A percentile compares a stretch with the other conserved stretches of the same genome.
These are phyloP conservation scores for Erannis defoliaria DNA, from an alignment of 2,888 invertebrate genomes.

Conservation along the genomic window DNA sequence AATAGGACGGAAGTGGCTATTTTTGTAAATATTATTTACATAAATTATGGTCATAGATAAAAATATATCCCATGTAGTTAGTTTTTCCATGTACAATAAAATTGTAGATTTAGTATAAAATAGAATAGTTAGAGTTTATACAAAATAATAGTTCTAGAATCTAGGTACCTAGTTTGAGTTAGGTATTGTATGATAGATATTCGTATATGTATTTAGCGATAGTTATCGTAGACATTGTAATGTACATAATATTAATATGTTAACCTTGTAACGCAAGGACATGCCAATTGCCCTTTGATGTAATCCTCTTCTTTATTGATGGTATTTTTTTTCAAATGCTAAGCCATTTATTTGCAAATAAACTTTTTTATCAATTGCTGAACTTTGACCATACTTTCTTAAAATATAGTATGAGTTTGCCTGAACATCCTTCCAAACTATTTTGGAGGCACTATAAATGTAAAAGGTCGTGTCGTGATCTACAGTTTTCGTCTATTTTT, in stretches of 20 bases:
- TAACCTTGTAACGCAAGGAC: conserved; percentile 57
- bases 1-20: conserved; percentile 77
- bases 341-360: conserved; percentile 39
- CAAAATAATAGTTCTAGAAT: conserved; percentile 77
- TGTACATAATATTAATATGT: conserved; percentile 59
- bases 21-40: conserved; percentile 85
- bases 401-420: neutral
- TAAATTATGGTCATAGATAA: conserved; percentile 82
- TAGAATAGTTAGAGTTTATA: conserved; percentile 85
- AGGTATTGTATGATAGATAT: conserved; percentile 79
- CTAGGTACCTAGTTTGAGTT: conserved; percentile 64
- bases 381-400: neutral
- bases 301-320: conserved; percentile 17
- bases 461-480: neutral
- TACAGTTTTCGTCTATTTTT: conserved; percentile 16
- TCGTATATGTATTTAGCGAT: conserved; percentile 63
- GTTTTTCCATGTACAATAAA: conserved; percentile 84
- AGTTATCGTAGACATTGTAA: conserved; percentile 61
- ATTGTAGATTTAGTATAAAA: conserved; percentile 80
- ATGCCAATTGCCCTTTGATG: conserved; percentile 47
- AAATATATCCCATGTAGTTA: conserved; percentile 77
- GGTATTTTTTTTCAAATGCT: conserved; percentile 35
- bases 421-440: neutral
- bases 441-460: conserved; percentile 3
- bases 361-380: conserved; percentile 43